phyloP scores from a whole-genome alignment of 2,888 invertebrate genomes.

The Campoplex capitator region DNA sequence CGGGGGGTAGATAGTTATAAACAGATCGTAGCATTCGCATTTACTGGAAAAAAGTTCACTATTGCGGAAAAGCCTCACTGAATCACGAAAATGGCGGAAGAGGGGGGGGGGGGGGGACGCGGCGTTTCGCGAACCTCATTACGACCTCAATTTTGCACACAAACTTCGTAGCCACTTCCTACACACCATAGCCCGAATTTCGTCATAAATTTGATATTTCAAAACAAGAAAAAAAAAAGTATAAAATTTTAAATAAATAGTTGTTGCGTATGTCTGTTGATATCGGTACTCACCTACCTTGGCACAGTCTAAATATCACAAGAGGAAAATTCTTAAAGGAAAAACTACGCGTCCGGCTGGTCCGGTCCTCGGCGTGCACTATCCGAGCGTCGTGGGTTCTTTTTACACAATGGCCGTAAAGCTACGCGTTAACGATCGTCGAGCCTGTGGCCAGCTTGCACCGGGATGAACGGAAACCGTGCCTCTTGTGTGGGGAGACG shows the following conservation, averaged over 20 bases:
- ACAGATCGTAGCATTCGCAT: constrained; percentile 3
- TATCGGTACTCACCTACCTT: constrained; percentile 81
- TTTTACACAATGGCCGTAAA: constrained; percentile 83
- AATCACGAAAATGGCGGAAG: constrained; percentile 7
- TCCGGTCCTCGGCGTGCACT: constrained; percentile 81
- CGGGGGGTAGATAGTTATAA: neutral
- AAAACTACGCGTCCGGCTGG: constrained; percentile 81
- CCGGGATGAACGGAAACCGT: constrained; percentile 77
- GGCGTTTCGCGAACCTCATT: constrained; percentile 55
- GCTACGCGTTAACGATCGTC: constrained; percentile 82
- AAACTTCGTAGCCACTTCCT: constrained; percentile 44
- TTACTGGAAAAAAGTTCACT: constrained; percentile 17
- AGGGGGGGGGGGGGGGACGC: constrained; percentile 49
- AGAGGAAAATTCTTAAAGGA: constrained; percentile 81
- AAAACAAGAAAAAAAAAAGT: neutral
- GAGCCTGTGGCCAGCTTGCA: constrained; percentile 74
- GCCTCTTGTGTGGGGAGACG: constrained; percentile 78
- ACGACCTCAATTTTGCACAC: constrained; percentile 75
- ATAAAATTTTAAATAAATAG: neutral
- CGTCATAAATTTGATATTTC: neutral
- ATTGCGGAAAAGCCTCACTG: constrained; percentile 51
- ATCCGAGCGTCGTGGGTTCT: constrained; percentile 81
- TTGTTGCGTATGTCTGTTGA: neutral
- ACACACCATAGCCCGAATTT: constrained; percentile 39
- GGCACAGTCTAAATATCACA: constrained; percentile 84